Evolutionary conservation across 2,113 vertebrate genomes (phyloP), one percentile per base, ranked within the genome.

Genomic region (Cynoglossus semilaevis): DNA sequence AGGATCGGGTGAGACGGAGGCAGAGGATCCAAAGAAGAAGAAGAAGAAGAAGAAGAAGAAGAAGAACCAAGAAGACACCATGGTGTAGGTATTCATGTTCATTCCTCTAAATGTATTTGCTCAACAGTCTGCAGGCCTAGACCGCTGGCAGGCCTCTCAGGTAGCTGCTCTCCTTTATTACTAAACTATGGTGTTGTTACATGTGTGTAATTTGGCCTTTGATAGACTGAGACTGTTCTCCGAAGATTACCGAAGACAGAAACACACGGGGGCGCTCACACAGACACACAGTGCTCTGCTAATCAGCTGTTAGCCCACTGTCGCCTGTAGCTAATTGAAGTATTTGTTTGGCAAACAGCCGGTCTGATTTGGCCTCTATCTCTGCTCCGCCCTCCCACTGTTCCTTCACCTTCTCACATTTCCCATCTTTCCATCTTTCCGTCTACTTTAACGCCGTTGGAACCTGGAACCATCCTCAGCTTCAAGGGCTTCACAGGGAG

Each of bases 311-410:
- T 56, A 55, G 45, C 58, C 50, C 34, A 43, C 70, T 52, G 60
- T 57, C 38, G 56, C 60, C 65, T 51, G 38, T 9, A 53, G 70
- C 70, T 74, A 74, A 78, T 73, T 73, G 57, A 68, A 51, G 42
- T 48, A 52, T 58, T 66, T 78, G 61, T 70, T 78, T 52, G 69
- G 70, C 69, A 53, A 73, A 77, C 75, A 73, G 44, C 67, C 15
- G 58, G 63, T 44, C 68, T 54, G 43, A 64, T 36, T 54, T 1
- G 36, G 63, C 1, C 37, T 0, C 0, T 16, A 45, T 37, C 40
- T 49, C 0, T n/a, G n/a, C n/a, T n/a, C 44, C 22, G 15, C 18
- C 29, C 44, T 48, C 58, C 11, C 34, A 15, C 8, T 19, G 8
- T 19, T 13, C 43, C 9, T 29, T 22, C 7, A 40, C 58, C 51